Percentiles rank a stretch among this genome's conserved stretches.
phyloP scores from a whole-genome alignment of 2,888 invertebrate species.

The Spodoptera picta region DNA sequence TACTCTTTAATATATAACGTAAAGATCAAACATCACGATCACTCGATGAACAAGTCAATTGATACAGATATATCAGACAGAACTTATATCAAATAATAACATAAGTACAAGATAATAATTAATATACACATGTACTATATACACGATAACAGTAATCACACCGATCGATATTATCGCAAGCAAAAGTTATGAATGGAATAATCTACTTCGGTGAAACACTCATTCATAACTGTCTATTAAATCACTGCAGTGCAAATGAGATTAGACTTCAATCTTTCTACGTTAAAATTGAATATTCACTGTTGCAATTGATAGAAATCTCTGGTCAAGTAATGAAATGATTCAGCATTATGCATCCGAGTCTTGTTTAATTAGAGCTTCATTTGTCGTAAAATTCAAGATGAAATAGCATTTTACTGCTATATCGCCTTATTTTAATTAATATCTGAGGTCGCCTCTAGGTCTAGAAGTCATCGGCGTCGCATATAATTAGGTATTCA shows the following conservation, averaged over 20 bases:
- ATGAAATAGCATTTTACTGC: constrained; percentile 1
- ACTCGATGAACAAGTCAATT: too few species aligned
- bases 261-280: neutral
- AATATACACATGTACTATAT: neutral
- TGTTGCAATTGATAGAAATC: constrained; percentile 5
- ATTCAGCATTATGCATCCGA: constrained; percentile 18
- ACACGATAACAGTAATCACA: constrained; percentile 2
- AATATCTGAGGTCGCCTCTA: neutral
- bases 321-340: constrained; percentile 31
- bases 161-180: constrained; percentile 24
- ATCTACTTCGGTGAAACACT: constrained; percentile 20
- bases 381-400: constrained; percentile 6
- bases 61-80: too few species aligned
- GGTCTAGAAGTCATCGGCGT: too few species aligned
- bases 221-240: constrained; percentile 1
- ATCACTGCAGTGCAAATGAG: neutral
- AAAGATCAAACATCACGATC: too few species aligned
- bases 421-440: neutral
- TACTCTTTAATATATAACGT: too few species aligned
- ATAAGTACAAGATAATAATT: constrained; percentile 28
- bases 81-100: too few species aligned
- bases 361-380: constrained; percentile 27
- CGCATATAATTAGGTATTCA: too few species aligned
- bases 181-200: constrained; percentile 31
- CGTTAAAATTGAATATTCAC: neutral